Conservation (phyloP, 1,140 invertebrate species). For the Hycleus phaleratus region DNA sequence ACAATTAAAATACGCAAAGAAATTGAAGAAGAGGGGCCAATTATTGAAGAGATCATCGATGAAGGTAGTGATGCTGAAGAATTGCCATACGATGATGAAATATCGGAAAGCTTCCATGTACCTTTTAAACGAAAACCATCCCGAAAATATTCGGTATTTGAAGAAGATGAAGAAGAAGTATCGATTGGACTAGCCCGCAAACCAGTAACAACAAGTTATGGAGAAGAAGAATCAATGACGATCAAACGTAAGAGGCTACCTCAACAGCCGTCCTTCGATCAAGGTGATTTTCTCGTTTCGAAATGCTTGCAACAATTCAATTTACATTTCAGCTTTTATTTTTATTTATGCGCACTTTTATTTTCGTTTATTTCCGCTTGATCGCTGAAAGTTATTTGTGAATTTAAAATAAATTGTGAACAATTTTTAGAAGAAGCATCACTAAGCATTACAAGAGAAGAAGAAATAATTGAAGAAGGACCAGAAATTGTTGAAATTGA, state of each 20-base stretch:
- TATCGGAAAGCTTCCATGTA: constrained; percentile 46
- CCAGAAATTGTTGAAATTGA: constrained; percentile 38
- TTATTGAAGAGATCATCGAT: constrained; percentile 62
- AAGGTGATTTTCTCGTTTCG: constrained; percentile 48
- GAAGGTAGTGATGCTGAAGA: constrained; percentile 51
- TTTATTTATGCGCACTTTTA: not conserved
- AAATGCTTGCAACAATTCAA: constrained; percentile 10
- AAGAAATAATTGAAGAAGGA: constrained; percentile 47
- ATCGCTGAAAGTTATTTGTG: not conserved
- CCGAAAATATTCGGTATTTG: constrained; percentile 48
- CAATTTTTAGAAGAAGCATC: constrained; percentile 46
- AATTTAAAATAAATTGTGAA: not conserved
- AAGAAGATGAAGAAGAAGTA: constrained; percentile 51
- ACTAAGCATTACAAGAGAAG: constrained; percentile 51
- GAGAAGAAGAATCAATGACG: constrained; percentile 52
- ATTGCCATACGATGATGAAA: constrained; percentile 52
- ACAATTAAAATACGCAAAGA: constrained; percentile 64
- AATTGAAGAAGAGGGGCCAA: constrained; percentile 54
- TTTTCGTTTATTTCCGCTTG: not conserved
- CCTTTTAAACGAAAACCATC: constrained; percentile 47
- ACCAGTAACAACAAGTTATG: constrained; percentile 43
- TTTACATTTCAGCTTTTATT: constrained; percentile 12
- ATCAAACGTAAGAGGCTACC: constrained; percentile 55
- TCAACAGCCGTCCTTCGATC: constrained; percentile 50
- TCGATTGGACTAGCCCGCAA: constrained; percentile 41